These are phyloP conservation scores for Hydrozoanthus gracilis DNA, from an alignment of 92 coral and sea anemone genomes.

Conservation along the genomic window DNA sequence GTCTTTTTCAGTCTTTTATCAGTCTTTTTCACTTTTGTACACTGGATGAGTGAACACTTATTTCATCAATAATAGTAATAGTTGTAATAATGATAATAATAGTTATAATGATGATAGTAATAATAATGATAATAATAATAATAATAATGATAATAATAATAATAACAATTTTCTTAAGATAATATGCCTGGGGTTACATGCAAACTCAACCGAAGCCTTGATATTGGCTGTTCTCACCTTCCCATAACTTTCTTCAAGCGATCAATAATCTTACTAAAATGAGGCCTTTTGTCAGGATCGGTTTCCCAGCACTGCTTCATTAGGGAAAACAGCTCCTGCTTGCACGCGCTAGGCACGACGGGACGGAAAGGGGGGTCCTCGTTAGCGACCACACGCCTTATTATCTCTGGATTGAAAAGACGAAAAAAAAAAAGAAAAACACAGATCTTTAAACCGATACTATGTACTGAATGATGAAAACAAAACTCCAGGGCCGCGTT, in stretches of 20 bases:
- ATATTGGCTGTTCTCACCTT: no score
- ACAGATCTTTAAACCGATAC: neutral
- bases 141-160: no score
- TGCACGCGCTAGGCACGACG: conserved; percentile 77
- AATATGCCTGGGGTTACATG: no score
- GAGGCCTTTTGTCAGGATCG: conserved; percentile 80
- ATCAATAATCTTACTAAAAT: conserved; percentile 79
- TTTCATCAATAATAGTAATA: no score
- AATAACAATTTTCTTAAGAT: no score
- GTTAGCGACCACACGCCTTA: conserved; percentile 73
- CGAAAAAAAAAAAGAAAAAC: neutral
- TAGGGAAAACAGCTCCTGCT: conserved; percentile 72
- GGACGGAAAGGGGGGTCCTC: conserved; percentile 92
- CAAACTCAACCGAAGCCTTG: neutral
- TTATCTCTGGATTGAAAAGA: conserved; percentile 64
- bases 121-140: no score
- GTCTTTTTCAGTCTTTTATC: no score
- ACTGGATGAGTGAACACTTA: no score
- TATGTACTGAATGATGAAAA: neutral
- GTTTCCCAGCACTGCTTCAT: conserved; percentile 89
- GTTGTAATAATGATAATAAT: no score
- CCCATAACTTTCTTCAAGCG: conserved; percentile 79
- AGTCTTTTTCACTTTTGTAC: no score
- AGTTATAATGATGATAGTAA: no score
- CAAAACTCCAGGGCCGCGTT: no score